Conservation (phyloP, 2,113 vertebrate genomes). For the Oreotrochilus melanogaster region DNA sequence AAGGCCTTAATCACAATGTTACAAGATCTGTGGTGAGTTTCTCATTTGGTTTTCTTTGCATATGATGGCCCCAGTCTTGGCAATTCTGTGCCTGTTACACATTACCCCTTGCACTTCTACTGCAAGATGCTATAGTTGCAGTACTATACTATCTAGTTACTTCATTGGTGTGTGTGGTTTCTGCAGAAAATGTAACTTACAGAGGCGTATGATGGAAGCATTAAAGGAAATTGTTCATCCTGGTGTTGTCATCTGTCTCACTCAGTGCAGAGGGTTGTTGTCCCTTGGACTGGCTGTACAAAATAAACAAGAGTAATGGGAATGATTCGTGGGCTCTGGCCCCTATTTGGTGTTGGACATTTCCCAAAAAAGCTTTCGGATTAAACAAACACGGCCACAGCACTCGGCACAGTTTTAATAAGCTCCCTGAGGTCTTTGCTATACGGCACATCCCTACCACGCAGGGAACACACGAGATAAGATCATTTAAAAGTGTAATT, state of each 20-base stretch:
- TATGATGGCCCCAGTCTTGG: neutral
- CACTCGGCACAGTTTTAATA: neutral
- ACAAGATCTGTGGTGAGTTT: neutral
- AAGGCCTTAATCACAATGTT: neutral
- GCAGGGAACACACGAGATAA: fast-evolving
- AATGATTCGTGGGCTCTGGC: neutral
- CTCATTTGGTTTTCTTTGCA: neutral
- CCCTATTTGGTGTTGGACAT: neutral
- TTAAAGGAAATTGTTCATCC: neutral
- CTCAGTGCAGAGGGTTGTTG: neutral
- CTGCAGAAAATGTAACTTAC: neutral
- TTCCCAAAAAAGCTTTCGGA: constrained; percentile 57
- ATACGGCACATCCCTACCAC: neutral
- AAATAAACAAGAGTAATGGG: neutral
- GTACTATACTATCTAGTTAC: neutral
- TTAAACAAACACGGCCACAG: neutral
- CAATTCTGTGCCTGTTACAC: neutral
- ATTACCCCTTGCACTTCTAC: neutral
- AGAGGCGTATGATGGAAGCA: neutral
- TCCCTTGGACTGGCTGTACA: neutral
- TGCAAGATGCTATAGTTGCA: neutral
- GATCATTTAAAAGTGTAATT: neutral
- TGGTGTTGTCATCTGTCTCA: neutral
- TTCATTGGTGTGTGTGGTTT: neutral
- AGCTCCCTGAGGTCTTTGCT: neutral